Percentiles rank a stretch among this genome's conserved stretches.
These are phyloP conservation scores for Mus caroli DNA, from an alignment of 2,797 vertebrate species.

Conservation along the genomic window DNA sequence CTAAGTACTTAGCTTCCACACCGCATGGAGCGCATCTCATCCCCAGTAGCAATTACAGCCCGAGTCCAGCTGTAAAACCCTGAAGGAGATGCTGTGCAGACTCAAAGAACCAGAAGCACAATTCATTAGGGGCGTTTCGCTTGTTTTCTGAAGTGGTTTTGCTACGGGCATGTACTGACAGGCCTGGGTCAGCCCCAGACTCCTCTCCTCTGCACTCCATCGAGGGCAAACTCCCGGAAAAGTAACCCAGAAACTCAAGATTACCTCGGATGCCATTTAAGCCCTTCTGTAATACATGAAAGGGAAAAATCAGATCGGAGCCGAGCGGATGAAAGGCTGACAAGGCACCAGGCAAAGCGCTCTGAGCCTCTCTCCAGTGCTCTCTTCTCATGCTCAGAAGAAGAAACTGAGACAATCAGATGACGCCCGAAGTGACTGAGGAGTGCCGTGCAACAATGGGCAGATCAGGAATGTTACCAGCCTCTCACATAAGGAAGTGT, in stretches of 20 bases:
- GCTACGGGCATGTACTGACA: slow-evolving; percentile 67
- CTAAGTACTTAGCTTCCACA: slow-evolving; percentile 82
- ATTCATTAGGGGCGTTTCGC: slow-evolving; percentile 85
- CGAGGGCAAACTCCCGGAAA: slow-evolving; percentile 73
- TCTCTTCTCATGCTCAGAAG: background rate
- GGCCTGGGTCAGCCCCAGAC: slow-evolving; percentile 76
- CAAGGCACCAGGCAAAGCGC: background rate
- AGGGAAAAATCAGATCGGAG: background rate
- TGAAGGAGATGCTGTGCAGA: slow-evolving; percentile 85
- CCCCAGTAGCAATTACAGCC: slow-evolving; percentile 86
- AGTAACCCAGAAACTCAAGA: slow-evolving; percentile 77
- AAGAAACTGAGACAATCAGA: background rate
- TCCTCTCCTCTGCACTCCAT: slow-evolving; percentile 43
- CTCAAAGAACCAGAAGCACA: slow-evolving; percentile 85
- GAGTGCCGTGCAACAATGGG: background rate
- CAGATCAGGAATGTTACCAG: background rate
- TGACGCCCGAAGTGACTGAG: background rate
- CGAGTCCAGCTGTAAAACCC: slow-evolving; percentile 88
- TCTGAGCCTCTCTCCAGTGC: background rate
- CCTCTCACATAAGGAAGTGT: background rate
- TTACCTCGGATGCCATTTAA: slow-evolving; percentile 65
- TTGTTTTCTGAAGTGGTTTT: slow-evolving; percentile 82
- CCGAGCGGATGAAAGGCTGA: background rate
- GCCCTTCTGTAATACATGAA: slow-evolving; percentile 29
- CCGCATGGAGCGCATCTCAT: slow-evolving; percentile 85